Base-by-base conservation (phyloP, 1,140 invertebrate genomes). In the Temnothorax longispinosus region DNA sequence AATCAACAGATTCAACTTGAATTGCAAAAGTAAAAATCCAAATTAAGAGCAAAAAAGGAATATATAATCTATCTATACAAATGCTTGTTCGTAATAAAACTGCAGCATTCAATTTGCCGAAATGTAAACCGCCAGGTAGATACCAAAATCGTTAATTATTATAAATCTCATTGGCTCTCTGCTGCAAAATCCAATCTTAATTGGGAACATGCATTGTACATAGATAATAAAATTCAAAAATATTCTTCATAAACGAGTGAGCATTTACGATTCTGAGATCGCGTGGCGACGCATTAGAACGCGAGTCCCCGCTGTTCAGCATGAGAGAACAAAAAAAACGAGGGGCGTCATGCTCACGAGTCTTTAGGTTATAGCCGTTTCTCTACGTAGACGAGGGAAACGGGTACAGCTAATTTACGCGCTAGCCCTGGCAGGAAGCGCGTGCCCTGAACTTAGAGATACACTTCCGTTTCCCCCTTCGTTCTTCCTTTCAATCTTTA, bases 301-400 rank as follows among this genome's bases (percentile, higher is more conserved):
- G 10, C 47, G 27, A 32, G 44, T 35, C 7, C 32, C 47, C 18
- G 13, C 5, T 21, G 8, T 27, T 67, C 8, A 10, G 62, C 58
- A 54, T 27, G 35, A 89, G 69, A 77, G 44, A 35, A 35, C 4
- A 64, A 75, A n/a, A n/a, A 74, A 44, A 32, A 60, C 27, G 32
- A 18, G 27, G n/a, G 27, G 56, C 69, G 44, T 62, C 52, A 13
- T 54, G 32, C 32, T 21, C 5, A 38, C 15, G 18, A 15, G 18
- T 47, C 75, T 81, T 47, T 77, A 90, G 85, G 88, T 90, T 90
- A 27, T 27, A 90, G 72, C 58, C 47, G 32, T 44, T 54, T 65
- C 1, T n/a, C 11, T 60, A 47, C 13, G 27, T 7, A 10, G 7
- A 44, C 18, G 11, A 54, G 13, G 27, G 8, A 35, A 60, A 47